Conservation (phyloP, 2,113 vertebrate genomes). For the Brienomyrus longianalis region DNA sequence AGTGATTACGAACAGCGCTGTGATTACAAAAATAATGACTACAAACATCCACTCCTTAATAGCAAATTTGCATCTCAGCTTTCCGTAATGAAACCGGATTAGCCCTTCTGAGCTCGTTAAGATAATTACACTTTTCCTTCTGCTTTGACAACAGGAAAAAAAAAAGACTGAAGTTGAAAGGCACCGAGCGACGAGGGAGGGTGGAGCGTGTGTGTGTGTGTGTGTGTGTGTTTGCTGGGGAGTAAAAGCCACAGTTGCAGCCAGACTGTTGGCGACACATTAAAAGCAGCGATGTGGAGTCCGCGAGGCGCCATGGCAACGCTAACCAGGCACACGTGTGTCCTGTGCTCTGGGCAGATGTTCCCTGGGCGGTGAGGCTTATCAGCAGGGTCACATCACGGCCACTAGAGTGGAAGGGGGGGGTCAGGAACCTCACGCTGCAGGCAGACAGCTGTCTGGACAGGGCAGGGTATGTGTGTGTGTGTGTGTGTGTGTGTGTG, state of each 20-base stretch:
- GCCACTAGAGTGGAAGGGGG: not conserved
- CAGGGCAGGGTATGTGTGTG: slow-evolving; percentile 37
- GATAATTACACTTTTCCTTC: slow-evolving; percentile 7
- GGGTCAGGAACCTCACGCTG: slow-evolving; percentile 8
- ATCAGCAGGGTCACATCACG: slow-evolving; percentile 21
- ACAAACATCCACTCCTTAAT: not conserved
- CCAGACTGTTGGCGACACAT: slow-evolving; percentile 59
- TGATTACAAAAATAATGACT: slow-evolving; percentile 11
- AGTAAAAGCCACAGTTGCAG: slow-evolving; percentile 56
- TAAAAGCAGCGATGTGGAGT: slow-evolving; percentile 53
- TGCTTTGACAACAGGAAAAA: slow-evolving; percentile 38
- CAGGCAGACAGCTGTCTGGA: slow-evolving; percentile 38
- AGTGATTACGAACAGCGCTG: not conserved
- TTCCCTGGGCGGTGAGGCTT: not conserved
- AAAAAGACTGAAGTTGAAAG: slow-evolving; percentile 9
- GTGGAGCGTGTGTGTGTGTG: slow-evolving; percentile 9
- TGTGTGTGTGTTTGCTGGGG: not conserved
- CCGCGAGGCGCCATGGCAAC: slow-evolving; percentile 24
- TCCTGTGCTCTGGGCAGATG: slow-evolving; percentile 11
- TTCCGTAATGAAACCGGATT: not conserved
- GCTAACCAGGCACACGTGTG: slow-evolving; percentile 28
- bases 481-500: not conserved
- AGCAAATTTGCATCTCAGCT: slow-evolving; percentile 3
- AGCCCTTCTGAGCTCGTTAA: slow-evolving; percentile 5
- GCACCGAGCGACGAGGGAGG: slow-evolving; percentile 27